These are phyloP conservation scores for Psilopsiagon aurifrons DNA, from an alignment of 2,113 vertebrate genomes.

Conservation along the genomic window DNA sequence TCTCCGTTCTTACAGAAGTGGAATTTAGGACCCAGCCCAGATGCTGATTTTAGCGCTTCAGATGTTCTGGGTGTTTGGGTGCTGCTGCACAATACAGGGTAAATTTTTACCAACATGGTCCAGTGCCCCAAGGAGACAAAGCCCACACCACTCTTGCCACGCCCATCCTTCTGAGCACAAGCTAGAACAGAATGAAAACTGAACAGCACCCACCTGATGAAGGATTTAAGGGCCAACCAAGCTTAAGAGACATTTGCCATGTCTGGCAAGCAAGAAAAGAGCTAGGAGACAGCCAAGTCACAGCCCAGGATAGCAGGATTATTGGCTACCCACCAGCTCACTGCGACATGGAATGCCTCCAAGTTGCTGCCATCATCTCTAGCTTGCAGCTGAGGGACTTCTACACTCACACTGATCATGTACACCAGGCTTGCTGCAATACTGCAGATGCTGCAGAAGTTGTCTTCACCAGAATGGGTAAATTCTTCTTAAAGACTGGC, in stretches of 20 bases:
- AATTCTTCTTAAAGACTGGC: background rate
- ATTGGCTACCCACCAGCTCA: fast-evolving
- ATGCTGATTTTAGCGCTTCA: background rate
- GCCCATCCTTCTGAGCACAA: fast-evolving
- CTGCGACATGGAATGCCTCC: background rate
- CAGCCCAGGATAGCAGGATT: background rate
- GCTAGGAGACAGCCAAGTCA: background rate
- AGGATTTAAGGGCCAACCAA: background rate
- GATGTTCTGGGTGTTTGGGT: fast-evolving
- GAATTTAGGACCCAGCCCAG: background rate
- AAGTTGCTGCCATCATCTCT: background rate
- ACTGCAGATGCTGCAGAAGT: background rate
- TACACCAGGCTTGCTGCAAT: background rate
- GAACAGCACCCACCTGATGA: fast-evolving
- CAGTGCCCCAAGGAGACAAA: fast-evolving
- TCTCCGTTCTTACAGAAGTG: fast-evolving
- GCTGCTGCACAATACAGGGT: fast-evolving
- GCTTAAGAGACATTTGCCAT: fast-evolving
- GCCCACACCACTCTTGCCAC: fast-evolving
- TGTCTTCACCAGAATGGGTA: background rate
- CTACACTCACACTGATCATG: fast-evolving
- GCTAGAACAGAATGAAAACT: background rate
- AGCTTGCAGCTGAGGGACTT: background rate
- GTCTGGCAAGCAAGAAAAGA: background rate
- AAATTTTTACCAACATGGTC: fast-evolving